A percentile compares a stretch with the other conserved stretches of the same genome.
Conservation (phyloP, 2,113 vertebrate species). For the Epinephelus fuscoguttatus region DNA sequence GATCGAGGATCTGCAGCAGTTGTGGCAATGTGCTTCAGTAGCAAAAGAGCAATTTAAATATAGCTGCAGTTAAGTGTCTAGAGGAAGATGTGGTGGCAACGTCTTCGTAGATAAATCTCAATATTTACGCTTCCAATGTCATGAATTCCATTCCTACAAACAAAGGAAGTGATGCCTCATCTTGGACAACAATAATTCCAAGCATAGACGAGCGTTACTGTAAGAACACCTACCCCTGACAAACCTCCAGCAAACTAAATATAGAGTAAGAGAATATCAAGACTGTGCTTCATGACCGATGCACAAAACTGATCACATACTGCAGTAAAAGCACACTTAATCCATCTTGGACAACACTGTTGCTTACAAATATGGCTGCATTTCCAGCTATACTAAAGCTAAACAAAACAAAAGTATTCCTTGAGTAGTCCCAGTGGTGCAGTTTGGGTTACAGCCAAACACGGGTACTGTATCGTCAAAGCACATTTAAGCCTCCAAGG, state of each 20-base stretch:
- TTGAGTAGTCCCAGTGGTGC: constrained; percentile 14
- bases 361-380: constrained; percentile 9
- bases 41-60: neutral
- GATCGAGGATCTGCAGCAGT: neutral
- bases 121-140: constrained; percentile 41
- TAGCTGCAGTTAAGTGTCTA: constrained; percentile 1
- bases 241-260: constrained; percentile 36
- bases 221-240: constrained; percentile 13
- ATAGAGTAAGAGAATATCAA: constrained; percentile 13
- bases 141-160: constrained; percentile 26
- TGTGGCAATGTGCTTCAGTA: neutral
- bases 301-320: constrained; percentile 27
- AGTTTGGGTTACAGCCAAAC: constrained; percentile 7
- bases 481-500: constrained; percentile 4
- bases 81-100: neutral
- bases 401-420: constrained; percentile 15
- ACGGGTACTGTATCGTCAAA: neutral
- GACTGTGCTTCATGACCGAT: constrained; percentile 35
- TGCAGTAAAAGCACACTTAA: constrained; percentile 33
- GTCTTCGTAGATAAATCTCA: constrained; percentile 15
- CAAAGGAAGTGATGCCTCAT: constrained; percentile 26
- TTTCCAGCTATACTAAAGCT: constrained; percentile 13
- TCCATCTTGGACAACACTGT: constrained; percentile 10
- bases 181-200: constrained; percentile 33
- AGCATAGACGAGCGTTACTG: constrained; percentile 21